A percentile compares a stretch with the other conserved stretches of the same genome.
phyloP scores from a whole-genome alignment of 2,888 invertebrate species.

The Cremastinae sp. region DNA sequence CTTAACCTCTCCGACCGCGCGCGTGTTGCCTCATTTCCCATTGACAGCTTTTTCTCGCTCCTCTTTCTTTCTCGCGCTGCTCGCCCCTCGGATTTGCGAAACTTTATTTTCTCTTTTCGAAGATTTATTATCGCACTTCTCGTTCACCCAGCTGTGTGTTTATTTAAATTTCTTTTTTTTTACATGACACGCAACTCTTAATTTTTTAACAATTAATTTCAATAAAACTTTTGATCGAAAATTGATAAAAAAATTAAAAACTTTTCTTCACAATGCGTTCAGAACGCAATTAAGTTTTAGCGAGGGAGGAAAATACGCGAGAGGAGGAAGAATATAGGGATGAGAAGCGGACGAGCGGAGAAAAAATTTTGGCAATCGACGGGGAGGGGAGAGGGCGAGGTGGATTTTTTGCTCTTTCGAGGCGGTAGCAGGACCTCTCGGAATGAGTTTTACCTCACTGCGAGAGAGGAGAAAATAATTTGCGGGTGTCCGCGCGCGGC shows the following conservation, averaged over 20 bases:
- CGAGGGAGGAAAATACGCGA: slow-evolving; percentile 11
- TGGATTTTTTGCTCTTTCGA: background rate
- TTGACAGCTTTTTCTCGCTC: background rate
- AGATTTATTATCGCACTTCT: background rate
- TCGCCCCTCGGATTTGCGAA: background rate
- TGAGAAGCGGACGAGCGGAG: slow-evolving; percentile 20
- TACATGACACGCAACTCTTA: background rate
- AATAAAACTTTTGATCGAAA: too few species aligned
- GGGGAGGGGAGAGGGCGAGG: slow-evolving; percentile 31
- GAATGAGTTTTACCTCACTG: slow-evolving; percentile 69
- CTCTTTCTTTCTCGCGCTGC: background rate
- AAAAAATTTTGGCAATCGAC: too few species aligned
- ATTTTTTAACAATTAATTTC: too few species aligned
- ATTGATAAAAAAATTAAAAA: too few species aligned
- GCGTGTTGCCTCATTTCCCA: background rate
- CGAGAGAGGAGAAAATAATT: slow-evolving; percentile 74
- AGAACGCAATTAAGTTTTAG: background rate
- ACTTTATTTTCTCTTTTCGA: background rate
- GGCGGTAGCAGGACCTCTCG: slow-evolving; percentile 44
- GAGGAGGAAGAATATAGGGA: slow-evolving; percentile 25
- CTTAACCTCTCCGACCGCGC: background rate
- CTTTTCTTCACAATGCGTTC: too few species aligned
- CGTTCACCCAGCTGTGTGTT: too few species aligned
- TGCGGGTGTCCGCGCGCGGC: slow-evolving; percentile 73
- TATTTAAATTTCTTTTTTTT: background rate